Conservation (phyloP, 2,797 vertebrate species). For the Cyclura pinguis region DNA sequence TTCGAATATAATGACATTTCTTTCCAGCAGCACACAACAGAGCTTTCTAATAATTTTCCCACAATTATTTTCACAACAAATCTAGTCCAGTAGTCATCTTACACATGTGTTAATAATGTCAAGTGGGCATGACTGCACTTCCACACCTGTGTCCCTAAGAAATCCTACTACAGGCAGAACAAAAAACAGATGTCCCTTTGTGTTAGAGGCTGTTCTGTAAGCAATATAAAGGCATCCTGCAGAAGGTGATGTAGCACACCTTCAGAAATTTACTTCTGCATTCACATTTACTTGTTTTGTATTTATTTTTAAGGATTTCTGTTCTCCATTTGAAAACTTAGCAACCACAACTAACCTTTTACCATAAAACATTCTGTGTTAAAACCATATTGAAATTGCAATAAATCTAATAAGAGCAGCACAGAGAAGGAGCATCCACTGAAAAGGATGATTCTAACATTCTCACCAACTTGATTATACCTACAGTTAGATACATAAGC, state of each 20-base stretch:
- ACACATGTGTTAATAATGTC: neutral
- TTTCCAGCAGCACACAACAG: constrained; percentile 2
- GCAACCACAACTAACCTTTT: neutral
- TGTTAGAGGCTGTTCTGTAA: neutral
- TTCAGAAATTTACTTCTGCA: neutral
- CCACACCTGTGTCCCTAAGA: neutral
- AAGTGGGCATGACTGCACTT: neutral
- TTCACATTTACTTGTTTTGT: neutral
- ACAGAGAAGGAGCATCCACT: no score
- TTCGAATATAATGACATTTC: constrained; percentile 11
- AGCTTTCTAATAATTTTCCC: constrained; percentile 40
- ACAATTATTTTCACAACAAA: neutral
- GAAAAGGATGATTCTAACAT: neutral
- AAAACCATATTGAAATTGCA: neutral
- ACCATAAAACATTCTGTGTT: neutral
- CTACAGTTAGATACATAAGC: no score
- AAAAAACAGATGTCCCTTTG: no score
- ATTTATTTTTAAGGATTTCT: no score
- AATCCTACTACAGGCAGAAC: neutral
- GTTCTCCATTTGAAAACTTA: neutral
- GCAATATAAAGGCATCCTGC: no score
- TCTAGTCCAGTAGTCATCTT: neutral
- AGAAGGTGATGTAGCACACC: neutral
- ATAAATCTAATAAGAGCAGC: no score
- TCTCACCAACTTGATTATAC: no score